phyloP scores from a whole-genome alignment of 2,797 vertebrate species.

The Simalia tracyae region DNA sequence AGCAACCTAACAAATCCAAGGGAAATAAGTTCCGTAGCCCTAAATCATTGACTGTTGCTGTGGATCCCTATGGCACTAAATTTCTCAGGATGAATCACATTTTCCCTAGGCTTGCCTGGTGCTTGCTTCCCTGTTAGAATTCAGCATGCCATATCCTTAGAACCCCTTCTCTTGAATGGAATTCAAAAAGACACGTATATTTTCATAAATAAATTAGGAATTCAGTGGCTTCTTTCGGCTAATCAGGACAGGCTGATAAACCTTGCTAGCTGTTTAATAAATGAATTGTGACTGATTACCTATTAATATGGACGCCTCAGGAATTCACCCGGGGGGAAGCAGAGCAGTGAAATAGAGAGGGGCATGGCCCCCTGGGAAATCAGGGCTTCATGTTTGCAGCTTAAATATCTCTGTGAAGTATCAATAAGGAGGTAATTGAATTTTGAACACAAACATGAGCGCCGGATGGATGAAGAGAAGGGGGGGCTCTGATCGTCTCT shows the following conservation, averaged over 20 bases:
- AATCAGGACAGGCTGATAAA: constrained; percentile 96
- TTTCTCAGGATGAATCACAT: constrained; percentile 51
- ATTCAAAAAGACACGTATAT: constrained; percentile 96
- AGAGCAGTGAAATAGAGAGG: constrained; percentile 98
- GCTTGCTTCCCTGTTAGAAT: constrained; percentile 69
- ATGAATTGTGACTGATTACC: constrained; percentile 99
- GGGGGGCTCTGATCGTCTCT: constrained; percentile 79
- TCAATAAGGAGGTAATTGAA: constrained; percentile 99
- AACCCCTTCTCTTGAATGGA: constrained; percentile 85
- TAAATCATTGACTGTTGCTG: constrained; percentile 40
- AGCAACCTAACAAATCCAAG: constrained; percentile 58
- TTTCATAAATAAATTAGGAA: constrained; percentile 99
- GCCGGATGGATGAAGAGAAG: constrained; percentile 87
- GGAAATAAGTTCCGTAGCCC: constrained; percentile 58
- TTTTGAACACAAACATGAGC: constrained; percentile 99
- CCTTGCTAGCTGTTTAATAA: constrained; percentile 99
- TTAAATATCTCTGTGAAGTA: constrained; percentile 99
- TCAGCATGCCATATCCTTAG: constrained; percentile 60
- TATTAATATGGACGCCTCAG: constrained; percentile 99
- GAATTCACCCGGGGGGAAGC: constrained; percentile 89
- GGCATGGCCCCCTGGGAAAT: constrained; percentile 98
- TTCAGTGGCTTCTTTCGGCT: constrained; percentile 98
- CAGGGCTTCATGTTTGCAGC: constrained; percentile 99
- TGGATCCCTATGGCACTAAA: constrained; percentile 39
- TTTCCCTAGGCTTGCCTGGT: constrained; percentile 37